These are phyloP conservation scores for Myzus persicae DNA, from an alignment of 1,140 invertebrate species.

Conservation along the genomic window DNA sequence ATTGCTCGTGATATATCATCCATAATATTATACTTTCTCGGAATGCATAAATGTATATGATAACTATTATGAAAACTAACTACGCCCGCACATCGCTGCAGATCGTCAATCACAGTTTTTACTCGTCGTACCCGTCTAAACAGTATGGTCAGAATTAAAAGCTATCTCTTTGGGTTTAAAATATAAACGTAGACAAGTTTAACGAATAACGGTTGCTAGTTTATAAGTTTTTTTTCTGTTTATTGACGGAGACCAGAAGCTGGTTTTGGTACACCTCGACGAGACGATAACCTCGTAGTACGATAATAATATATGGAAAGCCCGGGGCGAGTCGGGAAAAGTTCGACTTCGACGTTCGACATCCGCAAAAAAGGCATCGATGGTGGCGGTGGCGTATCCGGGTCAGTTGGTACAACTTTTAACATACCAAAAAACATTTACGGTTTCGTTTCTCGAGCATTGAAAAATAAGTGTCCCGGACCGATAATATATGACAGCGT, in stretches of 20 bases:
- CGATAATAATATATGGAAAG: not conserved
- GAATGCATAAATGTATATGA: not conserved
- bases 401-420: slow-evolving; percentile 35
- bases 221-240: not conserved
- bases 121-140: not conserved
- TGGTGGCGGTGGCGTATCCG: not conserved
- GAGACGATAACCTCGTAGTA: not conserved
- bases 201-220: not conserved
- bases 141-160: not conserved
- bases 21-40: not conserved
- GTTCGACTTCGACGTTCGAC: not conserved
- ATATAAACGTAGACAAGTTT: not conserved
- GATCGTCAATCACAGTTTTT: not conserved
- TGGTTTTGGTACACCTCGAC: not conserved
- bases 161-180: not conserved
- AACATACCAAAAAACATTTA: slow-evolving; percentile 30
- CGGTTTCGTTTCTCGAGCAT: slow-evolving; percentile 25
- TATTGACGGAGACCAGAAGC: not conserved
- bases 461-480: slow-evolving; percentile 41
- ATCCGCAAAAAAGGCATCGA: not conserved
- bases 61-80: not conserved
- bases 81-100: not conserved
- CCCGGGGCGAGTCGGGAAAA: not conserved
- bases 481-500: slow-evolving; percentile 23
- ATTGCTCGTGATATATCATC: not conserved